phyloP scores from a whole-genome alignment of 1,140 invertebrate genomes.

The Oreohelix idahoensis region DNA sequence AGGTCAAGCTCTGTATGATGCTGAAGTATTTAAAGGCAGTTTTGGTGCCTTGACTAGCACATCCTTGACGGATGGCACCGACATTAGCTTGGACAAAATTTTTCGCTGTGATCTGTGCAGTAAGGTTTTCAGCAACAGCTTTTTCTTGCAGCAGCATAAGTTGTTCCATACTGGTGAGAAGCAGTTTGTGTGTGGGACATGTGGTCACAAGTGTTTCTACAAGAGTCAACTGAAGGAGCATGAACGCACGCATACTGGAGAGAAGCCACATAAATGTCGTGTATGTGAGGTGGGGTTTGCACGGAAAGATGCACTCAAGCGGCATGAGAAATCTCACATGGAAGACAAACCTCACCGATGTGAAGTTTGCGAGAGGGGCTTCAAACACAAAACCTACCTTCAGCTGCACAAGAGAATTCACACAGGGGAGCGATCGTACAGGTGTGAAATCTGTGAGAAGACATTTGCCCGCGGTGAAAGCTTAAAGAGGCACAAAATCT shows the following conservation, averaged over 20 bases:
- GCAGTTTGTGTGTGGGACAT: constrained; percentile 37
- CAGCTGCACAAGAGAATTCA: constrained; percentile 74
- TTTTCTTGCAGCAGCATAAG: constrained; percentile 28
- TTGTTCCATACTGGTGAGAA: constrained; percentile 43
- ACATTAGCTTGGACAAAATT: not conserved
- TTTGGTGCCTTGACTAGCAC: not conserved
- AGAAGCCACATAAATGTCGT: constrained; percentile 74
- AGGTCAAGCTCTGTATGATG: not conserved
- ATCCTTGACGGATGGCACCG: not conserved
- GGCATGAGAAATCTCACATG: constrained; percentile 53
- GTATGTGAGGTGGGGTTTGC: constrained; percentile 91
- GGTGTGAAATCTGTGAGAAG: constrained; percentile 86
- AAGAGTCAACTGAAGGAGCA: constrained; percentile 47
- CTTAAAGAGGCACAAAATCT: constrained; percentile 10
- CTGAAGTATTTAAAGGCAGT: not conserved
- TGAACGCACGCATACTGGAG: constrained; percentile 51
- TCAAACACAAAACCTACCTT: constrained; percentile 89
- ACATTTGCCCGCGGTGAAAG: constrained; percentile 79
- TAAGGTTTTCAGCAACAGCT: constrained; percentile 31
- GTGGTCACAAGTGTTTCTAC: constrained; percentile 35
- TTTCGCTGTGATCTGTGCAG: constrained; percentile 22
- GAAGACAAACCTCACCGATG: constrained; percentile 42
- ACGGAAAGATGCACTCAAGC: constrained; percentile 87
- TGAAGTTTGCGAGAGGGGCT: constrained; percentile 90
- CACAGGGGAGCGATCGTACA: constrained; percentile 31